Evolutionary conservation across 1,140 invertebrate genomes (phyloP).

Genomic region (Eriosoma lanigerum): DNA sequence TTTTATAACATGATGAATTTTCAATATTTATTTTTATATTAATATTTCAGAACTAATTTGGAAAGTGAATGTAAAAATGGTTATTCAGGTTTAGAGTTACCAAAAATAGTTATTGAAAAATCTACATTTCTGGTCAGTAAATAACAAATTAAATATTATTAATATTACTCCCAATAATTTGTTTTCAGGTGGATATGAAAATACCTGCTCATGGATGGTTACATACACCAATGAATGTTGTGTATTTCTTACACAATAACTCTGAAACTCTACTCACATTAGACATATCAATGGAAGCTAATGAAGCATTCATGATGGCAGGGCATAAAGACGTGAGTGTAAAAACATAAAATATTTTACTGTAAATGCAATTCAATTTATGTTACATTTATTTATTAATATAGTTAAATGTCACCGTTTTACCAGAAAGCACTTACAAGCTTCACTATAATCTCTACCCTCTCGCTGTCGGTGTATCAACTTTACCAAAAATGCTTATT

Average conservation of each 20-base stretch:
- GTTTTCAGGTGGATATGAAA: conserved; percentile 70
- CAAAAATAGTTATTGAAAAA: conserved; percentile 66
- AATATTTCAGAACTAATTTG: conserved; percentile 57
- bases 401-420: conserved; percentile 67
- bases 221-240: conserved; percentile 68
- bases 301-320: conserved; percentile 86
- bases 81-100: conserved; percentile 63
- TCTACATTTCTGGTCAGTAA: conserved; percentile 53
- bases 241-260: conserved; percentile 73
- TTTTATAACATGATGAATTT: background rate
- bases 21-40: conserved; percentile 53
- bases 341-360: background rate
- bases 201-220: conserved; percentile 75
- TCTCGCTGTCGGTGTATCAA: conserved; percentile 69
- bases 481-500: conserved; percentile 68
- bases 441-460: conserved; percentile 75
- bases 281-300: conserved; percentile 74
- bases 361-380: background rate
- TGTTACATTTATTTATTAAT: conserved; percentile 53
- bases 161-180: conserved; percentile 55
- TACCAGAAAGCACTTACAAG: conserved; percentile 65
- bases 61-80: conserved; percentile 56
- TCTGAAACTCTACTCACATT: conserved; percentile 72
- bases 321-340: conserved; percentile 79
- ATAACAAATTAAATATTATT: background rate